These are phyloP conservation scores for Eremophila alpestris DNA, from an alignment of 2,797 vertebrate genomes.

Conservation along the genomic window DNA sequence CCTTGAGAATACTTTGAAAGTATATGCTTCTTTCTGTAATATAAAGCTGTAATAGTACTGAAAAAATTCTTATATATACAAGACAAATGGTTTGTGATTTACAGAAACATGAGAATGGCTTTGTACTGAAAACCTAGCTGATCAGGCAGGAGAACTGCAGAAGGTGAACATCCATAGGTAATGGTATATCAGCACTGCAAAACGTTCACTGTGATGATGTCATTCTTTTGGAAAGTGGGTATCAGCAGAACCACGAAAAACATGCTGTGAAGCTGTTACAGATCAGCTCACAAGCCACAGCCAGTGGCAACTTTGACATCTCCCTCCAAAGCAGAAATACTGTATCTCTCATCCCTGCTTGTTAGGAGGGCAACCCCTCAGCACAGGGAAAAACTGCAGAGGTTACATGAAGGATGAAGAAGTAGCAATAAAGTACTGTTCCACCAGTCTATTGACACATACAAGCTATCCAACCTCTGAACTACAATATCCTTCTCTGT, in stretches of 20 bases:
- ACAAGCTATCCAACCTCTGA: not conserved
- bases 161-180: not conserved
- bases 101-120: not conserved
- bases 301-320: not conserved
- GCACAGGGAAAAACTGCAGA: not conserved
- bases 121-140: not conserved
- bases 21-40: not conserved
- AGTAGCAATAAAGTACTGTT: not conserved
- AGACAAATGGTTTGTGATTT: not conserved
- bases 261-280: not conserved
- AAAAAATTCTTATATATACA: not conserved
- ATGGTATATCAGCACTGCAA: not conserved
- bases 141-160: not conserved
- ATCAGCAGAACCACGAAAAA: not conserved
- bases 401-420: not conserved
- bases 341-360: not conserved
- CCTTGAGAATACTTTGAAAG: not conserved
- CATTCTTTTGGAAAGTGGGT: not conserved
- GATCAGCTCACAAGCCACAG: not conserved
- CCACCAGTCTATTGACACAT: not conserved
- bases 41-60: not conserved
- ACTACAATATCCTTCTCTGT: not conserved
- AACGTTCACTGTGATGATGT: rapidly evolving
- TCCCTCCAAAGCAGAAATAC: not conserved
- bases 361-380: not conserved